Evolutionary conservation across 2,888 invertebrate genomes (phyloP), one percentile per base, ranked within the genome.

Genomic region (Andrena haemorrhoa): DNA sequence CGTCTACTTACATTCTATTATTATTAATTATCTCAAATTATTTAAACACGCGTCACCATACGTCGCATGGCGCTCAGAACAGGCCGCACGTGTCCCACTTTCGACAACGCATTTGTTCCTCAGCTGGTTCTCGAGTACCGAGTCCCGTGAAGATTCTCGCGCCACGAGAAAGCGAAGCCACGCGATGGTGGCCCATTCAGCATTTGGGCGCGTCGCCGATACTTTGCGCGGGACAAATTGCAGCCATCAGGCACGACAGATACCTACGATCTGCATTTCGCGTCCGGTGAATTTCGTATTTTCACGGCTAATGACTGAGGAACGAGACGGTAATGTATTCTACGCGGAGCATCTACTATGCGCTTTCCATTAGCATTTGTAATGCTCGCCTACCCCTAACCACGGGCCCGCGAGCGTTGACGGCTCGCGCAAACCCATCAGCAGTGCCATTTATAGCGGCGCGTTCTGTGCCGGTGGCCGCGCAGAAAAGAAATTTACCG

Each of bases 291-390:
- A 91, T 91, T 90, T 91, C 89, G 90, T 91, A 91, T 91, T 91
- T 92, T 92, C 88, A 88, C 85, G 90, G 91, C 91, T 92, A 92
- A 93, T 92, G 92, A 93, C 92, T 91, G 90, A 92, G 92, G 91
- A 89, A 91, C 91, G 92, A 89, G 90, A 90, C 91, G 89, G 90
- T 93, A 93, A 93, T 93, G 91, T 92, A 92, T 92, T 92, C 92
- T 87, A 90, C 87, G 90, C 89, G 89, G 90, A 91, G 91, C 90
- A 90, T 88, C 86, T 89, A 87, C 86, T 89, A 89, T 91, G 91
- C 89, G 89, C 90, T 88, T 90, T 90, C 91, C 91, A 92, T 93
- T 93, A 92, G 91, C 93, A 93, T 93, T 92, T 90, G 93, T 92
- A 93, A 93, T 92, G 92, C 90, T 90, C 86, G 76, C 87, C 89